Conservation (phyloP, 1,140 invertebrate genomes). For the Aphis craccivora region DNA sequence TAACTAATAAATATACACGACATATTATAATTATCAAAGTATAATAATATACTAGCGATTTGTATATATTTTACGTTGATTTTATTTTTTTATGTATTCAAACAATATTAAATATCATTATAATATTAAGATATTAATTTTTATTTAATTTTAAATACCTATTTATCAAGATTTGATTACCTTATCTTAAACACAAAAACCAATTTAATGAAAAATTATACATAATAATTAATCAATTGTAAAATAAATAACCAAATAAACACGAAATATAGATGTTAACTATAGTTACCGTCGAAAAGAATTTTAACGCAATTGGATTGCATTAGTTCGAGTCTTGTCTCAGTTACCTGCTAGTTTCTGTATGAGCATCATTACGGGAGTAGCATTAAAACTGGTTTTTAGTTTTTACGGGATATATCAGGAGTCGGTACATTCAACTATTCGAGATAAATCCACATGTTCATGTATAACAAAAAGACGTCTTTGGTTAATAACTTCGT, state of each 20-base stretch:
- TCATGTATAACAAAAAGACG: conserved; percentile 12
- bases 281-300: not conserved
- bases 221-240: not conserved
- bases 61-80: too few relatives aligned
- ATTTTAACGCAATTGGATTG: not conserved
- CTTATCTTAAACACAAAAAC: not conserved
- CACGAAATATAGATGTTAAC: not conserved
- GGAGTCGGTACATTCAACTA: not conserved
- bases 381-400: conserved; percentile 46
- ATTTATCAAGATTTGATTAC: not conserved
- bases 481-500: not conserved
- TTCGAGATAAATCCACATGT: conserved; percentile 29
- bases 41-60: too few relatives aligned
- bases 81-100: too few relatives aligned
- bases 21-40: too few relatives aligned
- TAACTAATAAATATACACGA: not conserved
- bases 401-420: not conserved
- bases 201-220: not conserved
- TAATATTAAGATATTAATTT: too few relatives aligned
- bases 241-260: not conserved
- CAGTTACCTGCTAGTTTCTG: not conserved
- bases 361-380: not conserved
- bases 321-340: not conserved
- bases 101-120: too few relatives aligned
- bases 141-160: not conserved